These are phyloP conservation scores for Heterodera carotae DNA, from an alignment of 1,140 invertebrate genomes.

Conservation along the genomic window DNA sequence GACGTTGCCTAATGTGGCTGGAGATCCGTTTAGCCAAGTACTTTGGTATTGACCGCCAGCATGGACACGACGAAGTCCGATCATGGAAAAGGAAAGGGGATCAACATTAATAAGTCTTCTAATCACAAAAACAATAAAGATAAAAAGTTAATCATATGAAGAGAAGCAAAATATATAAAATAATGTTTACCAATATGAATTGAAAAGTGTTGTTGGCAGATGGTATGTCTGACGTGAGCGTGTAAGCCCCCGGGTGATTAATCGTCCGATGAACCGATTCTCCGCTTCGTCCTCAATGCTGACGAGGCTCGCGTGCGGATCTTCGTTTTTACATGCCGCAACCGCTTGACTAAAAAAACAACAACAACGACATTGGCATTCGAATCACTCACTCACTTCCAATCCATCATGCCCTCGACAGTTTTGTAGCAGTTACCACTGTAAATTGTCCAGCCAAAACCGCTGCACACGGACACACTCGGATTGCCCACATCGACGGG, in stretches of 20 bases:
- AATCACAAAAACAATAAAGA: too few species aligned
- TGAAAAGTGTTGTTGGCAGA: conserved; percentile 3
- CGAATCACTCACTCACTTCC: conserved; percentile 11
- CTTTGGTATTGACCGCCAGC: neutral
- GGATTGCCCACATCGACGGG: neutral
- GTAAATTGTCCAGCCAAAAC: conserved; percentile 8
- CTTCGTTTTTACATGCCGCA: neutral
- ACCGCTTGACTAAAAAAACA: neutral
- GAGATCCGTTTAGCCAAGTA: neutral
- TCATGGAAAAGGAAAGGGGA: neutral
- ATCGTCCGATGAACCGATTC: neutral
- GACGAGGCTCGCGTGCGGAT: neutral
- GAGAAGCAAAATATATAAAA: too few species aligned
- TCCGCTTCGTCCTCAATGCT: neutral
- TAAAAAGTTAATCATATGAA: too few species aligned
- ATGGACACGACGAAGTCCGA: neutral
- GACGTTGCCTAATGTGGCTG: neutral
- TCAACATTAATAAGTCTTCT: too few species aligned
- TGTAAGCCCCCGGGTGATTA: neutral
- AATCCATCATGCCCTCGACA: neutral
- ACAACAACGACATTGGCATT: too few species aligned
- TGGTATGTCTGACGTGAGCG: neutral
- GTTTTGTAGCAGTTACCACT: conserved; percentile 3
- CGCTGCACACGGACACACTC: neutral
- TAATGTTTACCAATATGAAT: neutral